These are phyloP conservation scores for Capitulum mitella DNA, from an alignment of 2,888 invertebrate genomes.

Conservation along the genomic window DNA sequence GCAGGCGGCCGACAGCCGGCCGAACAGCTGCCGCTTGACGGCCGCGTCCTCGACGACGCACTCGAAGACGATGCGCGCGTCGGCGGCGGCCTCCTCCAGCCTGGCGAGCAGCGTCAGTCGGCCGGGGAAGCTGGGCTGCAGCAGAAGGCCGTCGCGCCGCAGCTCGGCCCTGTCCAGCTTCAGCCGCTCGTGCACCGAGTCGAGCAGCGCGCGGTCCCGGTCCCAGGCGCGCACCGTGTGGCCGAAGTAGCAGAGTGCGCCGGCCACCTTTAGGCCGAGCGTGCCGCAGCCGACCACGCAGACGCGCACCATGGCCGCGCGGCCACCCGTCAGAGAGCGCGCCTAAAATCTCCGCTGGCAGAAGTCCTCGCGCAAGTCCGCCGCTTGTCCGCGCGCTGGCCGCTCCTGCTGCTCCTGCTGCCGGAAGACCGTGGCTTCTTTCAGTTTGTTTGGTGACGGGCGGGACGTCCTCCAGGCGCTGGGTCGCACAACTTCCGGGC, in stretches of 20 bases:
- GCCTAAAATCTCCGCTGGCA: too few species aligned
- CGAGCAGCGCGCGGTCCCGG: constrained; percentile 40
- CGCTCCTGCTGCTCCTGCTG: too few species aligned
- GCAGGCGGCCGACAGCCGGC: not conserved
- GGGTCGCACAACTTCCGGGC: too few species aligned
- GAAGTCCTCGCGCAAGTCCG: too few species aligned
- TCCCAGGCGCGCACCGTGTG: constrained; percentile 46
- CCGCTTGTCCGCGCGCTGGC: too few species aligned
- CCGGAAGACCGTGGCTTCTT: too few species aligned
- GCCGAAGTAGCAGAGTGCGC: constrained; percentile 40
- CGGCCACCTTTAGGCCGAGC: constrained; percentile 46
- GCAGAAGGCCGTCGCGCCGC: constrained; percentile 43
- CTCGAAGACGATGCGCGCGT: constrained; percentile 47
- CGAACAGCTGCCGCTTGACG: constrained; percentile 39
- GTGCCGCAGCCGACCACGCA: constrained; percentile 46
- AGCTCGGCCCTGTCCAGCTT: constrained; percentile 44
- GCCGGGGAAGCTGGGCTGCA: constrained; percentile 43
- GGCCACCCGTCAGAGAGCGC: too few species aligned
- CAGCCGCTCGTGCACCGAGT: constrained; percentile 42
- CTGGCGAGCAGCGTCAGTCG: constrained; percentile 35
- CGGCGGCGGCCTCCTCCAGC: constrained; percentile 45
- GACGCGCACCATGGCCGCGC: constrained; percentile 42
- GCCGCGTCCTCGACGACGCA: constrained; percentile 44
- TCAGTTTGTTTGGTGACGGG: too few species aligned
- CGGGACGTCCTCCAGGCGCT: too few species aligned